Base-by-base conservation (phyloP, 2,797 vertebrate species). In the Sebastes variabilis region DNA sequence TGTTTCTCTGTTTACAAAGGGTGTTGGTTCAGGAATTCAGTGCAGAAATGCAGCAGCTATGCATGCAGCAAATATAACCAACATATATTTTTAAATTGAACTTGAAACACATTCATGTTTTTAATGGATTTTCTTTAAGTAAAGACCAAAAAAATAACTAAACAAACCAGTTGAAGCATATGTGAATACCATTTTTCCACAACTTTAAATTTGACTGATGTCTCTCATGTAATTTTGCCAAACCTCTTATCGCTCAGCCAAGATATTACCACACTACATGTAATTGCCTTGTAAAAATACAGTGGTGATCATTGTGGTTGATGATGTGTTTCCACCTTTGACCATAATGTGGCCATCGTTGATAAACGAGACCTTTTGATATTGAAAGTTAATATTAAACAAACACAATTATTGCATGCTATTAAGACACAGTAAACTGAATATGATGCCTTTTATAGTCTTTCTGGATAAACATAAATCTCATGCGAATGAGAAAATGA, bases 321-420 rank as follows among this genome's bases (percentile, higher is more conserved):
- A 82, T 90, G 62, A 16, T 10, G 20, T 8, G 8, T 72, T 79
- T 70, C 64, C 32, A 82, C 77, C 81, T 87, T 85, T 88, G 74
- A 81, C 66, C 81, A 70, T 74, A 75, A 88, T 92, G 55, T 54
- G 52, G 16, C 59, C 27, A 76, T 60, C 66, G 42, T 62, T 58
- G 66, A 91, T 90, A 81, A 83, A 80, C 4, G 20, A 69, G 86
- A 92, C 83, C 89, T 92, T 92, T 93, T 93, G 89, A 88, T 81
- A 78, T 88, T 79, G 66, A 6, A 59, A 76, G 82, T 81, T 91
- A 80, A 91, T 83, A 75, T 71, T 81, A 72, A 54, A 84, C 75
- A 66, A 68, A 42, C 7, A 20, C 11, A 16, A 2, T 13, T 1
- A 62, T 30, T 54, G 12, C 5, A 8, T 62, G 29, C 29, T 12